Evolutionary conservation across 2,797 vertebrate species (phyloP).

Genomic region (Gymnopithys bicolor): DNA sequence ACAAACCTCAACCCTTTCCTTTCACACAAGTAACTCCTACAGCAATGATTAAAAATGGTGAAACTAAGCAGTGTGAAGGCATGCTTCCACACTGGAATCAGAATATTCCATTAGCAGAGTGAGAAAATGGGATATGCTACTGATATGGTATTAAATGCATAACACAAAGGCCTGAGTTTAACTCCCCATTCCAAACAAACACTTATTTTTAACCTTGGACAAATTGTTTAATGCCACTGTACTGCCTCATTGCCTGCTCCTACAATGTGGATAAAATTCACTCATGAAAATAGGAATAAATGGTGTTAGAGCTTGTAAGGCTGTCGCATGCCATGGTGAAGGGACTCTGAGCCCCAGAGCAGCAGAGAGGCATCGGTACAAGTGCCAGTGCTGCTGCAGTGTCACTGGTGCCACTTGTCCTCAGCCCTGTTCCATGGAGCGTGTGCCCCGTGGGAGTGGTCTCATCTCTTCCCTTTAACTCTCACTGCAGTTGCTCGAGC

Average conservation of each 20-base stretch:
- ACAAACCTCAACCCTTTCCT: not conserved
- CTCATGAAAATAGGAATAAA: not conserved
- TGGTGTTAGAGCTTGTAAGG: not conserved
- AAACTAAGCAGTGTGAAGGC: not conserved
- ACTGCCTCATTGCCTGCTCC: not conserved
- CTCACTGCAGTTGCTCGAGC: slow-evolving; percentile 84
- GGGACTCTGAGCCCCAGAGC: not conserved
- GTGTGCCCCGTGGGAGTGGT: not conserved
- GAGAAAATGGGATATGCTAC: not conserved
- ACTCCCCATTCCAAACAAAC: not conserved
- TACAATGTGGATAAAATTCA: not conserved
- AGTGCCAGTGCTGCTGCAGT: accelerated
- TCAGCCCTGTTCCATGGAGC: not conserved
- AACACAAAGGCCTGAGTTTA: not conserved
- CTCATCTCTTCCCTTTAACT: not conserved
- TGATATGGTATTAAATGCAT: not conserved
- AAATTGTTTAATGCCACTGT: not conserved
- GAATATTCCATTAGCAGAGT: not conserved
- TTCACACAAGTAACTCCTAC: not conserved
- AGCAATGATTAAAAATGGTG: not conserved
- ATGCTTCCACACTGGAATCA: not conserved
- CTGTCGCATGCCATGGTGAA: accelerated
- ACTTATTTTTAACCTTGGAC: not conserved
- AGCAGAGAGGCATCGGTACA: not conserved
- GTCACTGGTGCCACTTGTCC: not conserved